Percentiles rank a stretch among this genome's conserved stretches.
phyloP scores from a whole-genome alignment of 2,797 vertebrate species.

The Bryconaethiops microstoma region DNA sequence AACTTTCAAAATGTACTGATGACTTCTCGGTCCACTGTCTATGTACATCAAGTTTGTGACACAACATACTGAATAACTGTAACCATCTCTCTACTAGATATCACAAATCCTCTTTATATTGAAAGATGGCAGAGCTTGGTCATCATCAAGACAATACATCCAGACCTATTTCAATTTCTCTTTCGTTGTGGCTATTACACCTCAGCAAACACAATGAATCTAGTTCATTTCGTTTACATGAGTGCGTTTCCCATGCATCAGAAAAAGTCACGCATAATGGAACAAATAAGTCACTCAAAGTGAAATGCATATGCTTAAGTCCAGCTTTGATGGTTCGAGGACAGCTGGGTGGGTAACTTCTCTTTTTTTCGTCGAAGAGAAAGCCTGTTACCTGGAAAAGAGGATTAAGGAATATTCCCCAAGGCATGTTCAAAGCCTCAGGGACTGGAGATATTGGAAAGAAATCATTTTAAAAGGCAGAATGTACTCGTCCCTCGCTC shows the following conservation, averaged over 20 bases:
- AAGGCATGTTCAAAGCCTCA: constrained; percentile 70
- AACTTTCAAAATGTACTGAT: too few species aligned
- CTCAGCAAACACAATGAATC: constrained; percentile 61
- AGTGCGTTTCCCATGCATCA: constrained; percentile 53
- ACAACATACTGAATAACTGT: not conserved
- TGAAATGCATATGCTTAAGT: constrained; percentile 44
- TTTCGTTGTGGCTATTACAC: constrained; percentile 58
- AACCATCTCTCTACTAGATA: constrained; percentile 23
- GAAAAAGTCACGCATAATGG: constrained; percentile 42
- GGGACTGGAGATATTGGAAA: constrained; percentile 68
- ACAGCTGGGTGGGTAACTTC: constrained; percentile 63
- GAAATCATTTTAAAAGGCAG: constrained; percentile 76
- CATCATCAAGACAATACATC: not conserved
- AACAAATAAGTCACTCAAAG: constrained; percentile 55
- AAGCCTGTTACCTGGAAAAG: constrained; percentile 82
- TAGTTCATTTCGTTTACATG: constrained; percentile 64
- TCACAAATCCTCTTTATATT: constrained; percentile 19
- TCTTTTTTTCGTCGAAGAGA: constrained; percentile 55
- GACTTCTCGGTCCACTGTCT: too few species aligned
- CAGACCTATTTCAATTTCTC: constrained; percentile 46
- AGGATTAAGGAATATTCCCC: constrained; percentile 79
- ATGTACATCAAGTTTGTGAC: not conserved
- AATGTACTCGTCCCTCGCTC: constrained; percentile 69
- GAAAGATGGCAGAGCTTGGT: not conserved
- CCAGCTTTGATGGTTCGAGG: constrained; percentile 59